Base-by-base conservation (phyloP, 2,797 vertebrate genomes). In the Lutjanus argentimaculatus region DNA sequence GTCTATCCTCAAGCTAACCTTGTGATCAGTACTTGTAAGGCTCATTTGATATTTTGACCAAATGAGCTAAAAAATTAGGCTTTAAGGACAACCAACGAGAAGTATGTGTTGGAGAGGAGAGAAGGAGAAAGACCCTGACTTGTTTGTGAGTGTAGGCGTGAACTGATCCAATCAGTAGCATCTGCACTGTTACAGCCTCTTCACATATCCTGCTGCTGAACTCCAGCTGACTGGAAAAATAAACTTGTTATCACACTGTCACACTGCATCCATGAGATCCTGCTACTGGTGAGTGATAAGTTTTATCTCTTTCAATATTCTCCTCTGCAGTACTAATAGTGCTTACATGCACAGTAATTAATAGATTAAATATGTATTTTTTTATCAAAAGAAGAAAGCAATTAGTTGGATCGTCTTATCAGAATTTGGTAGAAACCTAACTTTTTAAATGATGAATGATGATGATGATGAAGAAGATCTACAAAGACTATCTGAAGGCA, bases 261-360 rank as follows among this genome's bases (percentile, higher is more conserved):
- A 52, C 58, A n/a, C 46, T 45, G 52, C 48, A 48, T 19, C 12
- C 11, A 75, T 36, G 15, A 56, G 43, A 79, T 67, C 52, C 67
- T n/a, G 36, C 75, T 16, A 52, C 67, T 51, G 88, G 91, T 94
- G 70, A 91, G 92, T 90, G 63, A 75, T 8, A 21, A 6, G 2
- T 42, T 70, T 81, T 6, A 58, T 57, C 62, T 8, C 8, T 81
- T 85, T 77, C 11, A 66, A 15, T 62, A 21, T 48, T 78, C 16
- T 55, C 36, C 10, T 49, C 1, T 25, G 7, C n/a, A 48, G 15
- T 62, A 10, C 12, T 2, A 1, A 67, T 14, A 70, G 16, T n/a
- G 13, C 2, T 43, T 25, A 15, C 1, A 49, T 11, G 8, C 3
- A n/a, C n/a, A 16, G 11, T 2, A 3, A 4, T 40, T 49, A 25